These are phyloP conservation scores for Trissolcus japonicus DNA, from an alignment of 2,888 invertebrate species.

Conservation along the genomic window DNA sequence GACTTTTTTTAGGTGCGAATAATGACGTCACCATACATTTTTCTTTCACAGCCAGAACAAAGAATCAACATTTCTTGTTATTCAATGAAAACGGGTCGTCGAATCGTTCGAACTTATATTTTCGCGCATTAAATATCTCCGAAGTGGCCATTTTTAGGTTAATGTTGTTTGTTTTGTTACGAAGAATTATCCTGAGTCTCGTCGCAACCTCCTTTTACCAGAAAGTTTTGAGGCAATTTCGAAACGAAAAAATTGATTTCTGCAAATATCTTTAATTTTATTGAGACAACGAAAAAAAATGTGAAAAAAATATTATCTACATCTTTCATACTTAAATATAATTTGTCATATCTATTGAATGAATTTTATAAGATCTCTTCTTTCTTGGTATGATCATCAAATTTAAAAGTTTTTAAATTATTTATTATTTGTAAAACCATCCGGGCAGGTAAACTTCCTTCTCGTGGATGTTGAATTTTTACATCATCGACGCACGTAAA, in stretches of 20 bases:
- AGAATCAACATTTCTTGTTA: slow-evolving; percentile 15
- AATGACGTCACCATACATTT: no score
- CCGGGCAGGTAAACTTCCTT: background rate
- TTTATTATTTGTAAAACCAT: no score
- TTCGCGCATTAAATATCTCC: slow-evolving; percentile 14
- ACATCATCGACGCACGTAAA: slow-evolving; percentile 20
- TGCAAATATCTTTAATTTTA: background rate
- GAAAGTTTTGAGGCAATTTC: background rate
- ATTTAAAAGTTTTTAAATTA: no score
- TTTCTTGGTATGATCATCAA: no score
- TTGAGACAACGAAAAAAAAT: background rate
- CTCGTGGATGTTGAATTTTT: slow-evolving; percentile 35
- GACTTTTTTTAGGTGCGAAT: no score
- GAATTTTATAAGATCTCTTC: no score
- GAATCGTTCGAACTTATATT: slow-evolving; percentile 14
- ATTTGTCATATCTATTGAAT: no score
- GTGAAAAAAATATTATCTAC: no score
- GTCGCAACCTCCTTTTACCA: slow-evolving; percentile 39
- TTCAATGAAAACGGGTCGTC: slow-evolving; percentile 1
- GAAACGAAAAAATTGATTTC: background rate
- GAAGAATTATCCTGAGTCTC: background rate
- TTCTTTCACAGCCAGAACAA: background rate
- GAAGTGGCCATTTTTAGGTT: slow-evolving; percentile 19
- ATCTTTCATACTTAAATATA: no score
- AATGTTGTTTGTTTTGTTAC: slow-evolving; percentile 30